These are phyloP conservation scores for Lepeophtheirus salmonis DNA, from an alignment of 1,140 invertebrate species.

Conservation along the genomic window DNA sequence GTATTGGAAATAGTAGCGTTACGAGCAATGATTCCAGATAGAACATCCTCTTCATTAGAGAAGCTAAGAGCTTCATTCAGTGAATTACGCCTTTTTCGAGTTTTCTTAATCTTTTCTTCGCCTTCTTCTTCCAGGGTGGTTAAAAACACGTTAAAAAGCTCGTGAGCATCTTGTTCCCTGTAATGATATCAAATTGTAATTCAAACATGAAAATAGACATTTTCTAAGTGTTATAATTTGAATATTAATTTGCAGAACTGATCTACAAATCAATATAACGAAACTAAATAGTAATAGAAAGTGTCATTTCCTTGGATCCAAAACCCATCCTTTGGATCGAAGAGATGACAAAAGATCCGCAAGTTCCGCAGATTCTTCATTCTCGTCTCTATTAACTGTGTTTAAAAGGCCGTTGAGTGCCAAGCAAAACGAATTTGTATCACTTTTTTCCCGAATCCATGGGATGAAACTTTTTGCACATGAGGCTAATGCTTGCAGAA, in stretches of 20 bases:
- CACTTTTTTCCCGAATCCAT: background rate
- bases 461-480: background rate
- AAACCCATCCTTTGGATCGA: conserved; percentile 29
- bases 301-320: background rate
- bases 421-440: background rate
- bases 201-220: too few relatives aligned
- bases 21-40: background rate
- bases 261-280: too few relatives aligned
- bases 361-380: background rate
- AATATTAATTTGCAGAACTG: too few relatives aligned
- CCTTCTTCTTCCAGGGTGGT: background rate
- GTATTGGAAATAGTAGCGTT: background rate
- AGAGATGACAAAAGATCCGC: conserved; percentile 26
- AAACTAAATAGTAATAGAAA: too few relatives aligned
- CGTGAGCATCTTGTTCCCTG: background rate
- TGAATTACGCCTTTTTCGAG: background rate
- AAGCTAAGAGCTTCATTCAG: background rate
- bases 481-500: background rate
- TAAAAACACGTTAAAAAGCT: background rate
- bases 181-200: too few relatives aligned
- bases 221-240: too few relatives aligned
- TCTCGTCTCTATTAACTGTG: background rate
- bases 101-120: background rate
- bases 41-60: background rate
- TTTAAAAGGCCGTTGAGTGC: background rate